Base-by-base conservation (phyloP, 1,140 invertebrate species). In the Drosophila varians region DNA sequence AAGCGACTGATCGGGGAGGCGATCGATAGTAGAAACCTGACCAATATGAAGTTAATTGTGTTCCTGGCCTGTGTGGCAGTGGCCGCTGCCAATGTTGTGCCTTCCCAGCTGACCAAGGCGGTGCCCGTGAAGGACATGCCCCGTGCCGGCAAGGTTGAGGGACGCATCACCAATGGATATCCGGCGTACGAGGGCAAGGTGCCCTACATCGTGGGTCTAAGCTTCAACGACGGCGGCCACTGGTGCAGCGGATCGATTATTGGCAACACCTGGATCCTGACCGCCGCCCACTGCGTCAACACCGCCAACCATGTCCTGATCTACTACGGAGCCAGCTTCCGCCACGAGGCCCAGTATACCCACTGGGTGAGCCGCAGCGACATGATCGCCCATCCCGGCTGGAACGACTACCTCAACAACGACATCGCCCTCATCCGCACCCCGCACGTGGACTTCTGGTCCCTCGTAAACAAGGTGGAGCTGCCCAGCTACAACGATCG, bases 241-340 rank as follows among this genome's bases (percentile, higher is more conserved):
- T 65, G 61, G 61, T 65, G 56, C 61, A 12, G 61, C 6, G 61
- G 61, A 28, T 65, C 56, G 16, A 62, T 65, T 25, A 65, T 65
- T 18, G 61, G 19, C 43, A 2, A 65, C 61, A 65, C 23, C 34
- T 65, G 61, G 61, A 23, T 65, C 5, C 56, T 65, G 16, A 65
- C 60, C 12, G 60, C 60, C 23, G 60, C 28, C 42, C 60, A 64
- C 12, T 64, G 60, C 42, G 38, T 43, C 18, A 62, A 49, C 18
- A 40, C 5, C 23, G 61, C 61, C 34, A 65, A 19, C 56, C 61
- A 65, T 11, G 61, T 65, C 56, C 61, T 65, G 18, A 65, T 65
- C 56, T 65, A 65, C 57, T 65, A 36, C 43, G 61, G 61, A 1
- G 61, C 61, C 25, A 65, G 61, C 61, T 65, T 65, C 34, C 61